These are phyloP conservation scores for Tadarida brasiliensis DNA, from an alignment of 2,797 vertebrate genomes.

Conservation along the genomic window DNA sequence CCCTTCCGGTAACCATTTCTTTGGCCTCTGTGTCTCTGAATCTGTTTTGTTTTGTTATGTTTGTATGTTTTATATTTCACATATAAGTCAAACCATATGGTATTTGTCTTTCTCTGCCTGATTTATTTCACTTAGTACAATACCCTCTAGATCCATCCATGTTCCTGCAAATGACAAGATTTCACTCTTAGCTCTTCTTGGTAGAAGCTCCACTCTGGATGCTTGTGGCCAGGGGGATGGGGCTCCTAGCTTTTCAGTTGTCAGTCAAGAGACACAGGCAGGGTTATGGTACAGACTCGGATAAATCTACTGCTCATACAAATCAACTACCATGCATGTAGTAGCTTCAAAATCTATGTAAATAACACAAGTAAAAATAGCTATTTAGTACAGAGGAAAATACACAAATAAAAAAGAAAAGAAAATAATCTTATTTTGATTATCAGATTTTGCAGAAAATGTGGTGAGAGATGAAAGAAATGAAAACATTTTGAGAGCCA, in stretches of 20 bases:
- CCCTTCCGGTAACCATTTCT: not conserved
- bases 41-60: not conserved
- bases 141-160: not conserved
- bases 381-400: not conserved
- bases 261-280: not conserved
- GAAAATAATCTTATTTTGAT: not conserved
- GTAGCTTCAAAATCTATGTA: not conserved
- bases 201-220: not conserved
- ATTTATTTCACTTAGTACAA: not conserved
- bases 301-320: not conserved
- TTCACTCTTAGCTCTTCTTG: not conserved
- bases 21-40: not conserved
- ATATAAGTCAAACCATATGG: too few species aligned
- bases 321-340: not conserved
- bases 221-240: not conserved
- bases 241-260: not conserved
- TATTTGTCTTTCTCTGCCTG: not conserved
- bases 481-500: not conserved
- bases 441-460: not conserved
- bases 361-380: not conserved
- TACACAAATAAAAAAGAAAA: not conserved
- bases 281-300: not conserved
- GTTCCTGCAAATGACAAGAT: not conserved
- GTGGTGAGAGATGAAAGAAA: not conserved
- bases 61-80: not conserved